Evolutionary conservation across 1,140 invertebrate species (phyloP).

Genomic region (Drosophila triauraria): DNA sequence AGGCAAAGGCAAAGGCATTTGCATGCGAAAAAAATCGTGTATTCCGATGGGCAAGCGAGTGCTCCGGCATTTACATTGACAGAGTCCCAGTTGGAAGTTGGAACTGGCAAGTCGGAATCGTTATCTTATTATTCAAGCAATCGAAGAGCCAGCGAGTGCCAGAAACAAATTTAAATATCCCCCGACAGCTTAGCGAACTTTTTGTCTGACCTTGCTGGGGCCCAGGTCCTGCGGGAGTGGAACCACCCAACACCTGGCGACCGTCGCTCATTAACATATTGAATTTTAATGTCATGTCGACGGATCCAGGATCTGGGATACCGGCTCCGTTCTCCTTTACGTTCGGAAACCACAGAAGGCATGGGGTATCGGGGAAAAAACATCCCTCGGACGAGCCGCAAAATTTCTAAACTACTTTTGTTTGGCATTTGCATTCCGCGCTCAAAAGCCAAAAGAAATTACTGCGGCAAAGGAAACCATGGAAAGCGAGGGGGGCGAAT

Average conservation of each 20-base stretch:
- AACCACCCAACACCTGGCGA: slow-evolving; percentile 52
- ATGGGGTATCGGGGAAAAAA: slow-evolving; percentile 24
- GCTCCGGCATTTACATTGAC: neutral
- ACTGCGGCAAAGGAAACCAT: slow-evolving; percentile 48
- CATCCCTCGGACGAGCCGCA: slow-evolving; percentile 66
- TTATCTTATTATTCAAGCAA: slow-evolving; percentile 38
- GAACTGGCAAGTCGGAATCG: slow-evolving; percentile 1
- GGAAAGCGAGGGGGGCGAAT: slow-evolving; percentile 22
- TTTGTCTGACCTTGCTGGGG: slow-evolving; percentile 52
- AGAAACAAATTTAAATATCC: slow-evolving; percentile 50
- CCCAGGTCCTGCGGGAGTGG: slow-evolving; percentile 13
- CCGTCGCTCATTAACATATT: slow-evolving; percentile 73
- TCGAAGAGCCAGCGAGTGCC: slow-evolving; percentile 32
- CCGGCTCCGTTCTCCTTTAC: neutral
- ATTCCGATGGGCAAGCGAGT: neutral
- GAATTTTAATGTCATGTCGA: slow-evolving; percentile 75
- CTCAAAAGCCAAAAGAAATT: slow-evolving; percentile 56
- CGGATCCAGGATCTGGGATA: slow-evolving; percentile 9
- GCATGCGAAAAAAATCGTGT: slow-evolving; percentile 10
- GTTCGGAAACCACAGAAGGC: slow-evolving; percentile 29
- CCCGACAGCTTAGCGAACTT: slow-evolving; percentile 38
- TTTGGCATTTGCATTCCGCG: slow-evolving; percentile 68
- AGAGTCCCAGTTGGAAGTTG: neutral
- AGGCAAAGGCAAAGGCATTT: slow-evolving; percentile 8
- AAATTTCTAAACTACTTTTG: slow-evolving; percentile 75